A percentile compares a stretch with the other conserved stretches of the same genome.
These are phyloP conservation scores for Leucoraja ocellata DNA, from an alignment of 2,797 vertebrate genomes.

Conservation along the genomic window DNA sequence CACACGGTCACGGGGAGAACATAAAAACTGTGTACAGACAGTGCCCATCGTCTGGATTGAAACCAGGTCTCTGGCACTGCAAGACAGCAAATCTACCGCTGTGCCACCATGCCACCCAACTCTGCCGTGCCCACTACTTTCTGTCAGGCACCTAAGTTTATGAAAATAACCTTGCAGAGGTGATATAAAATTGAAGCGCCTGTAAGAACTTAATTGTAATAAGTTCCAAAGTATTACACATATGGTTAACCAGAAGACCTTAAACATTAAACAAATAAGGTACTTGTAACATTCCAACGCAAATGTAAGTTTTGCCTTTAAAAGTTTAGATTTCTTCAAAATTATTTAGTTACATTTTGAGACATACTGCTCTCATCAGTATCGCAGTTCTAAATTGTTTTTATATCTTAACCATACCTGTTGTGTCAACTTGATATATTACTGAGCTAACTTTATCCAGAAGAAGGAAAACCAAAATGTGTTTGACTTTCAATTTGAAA, in stretches of 20 bases:
- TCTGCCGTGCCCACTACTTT: not conserved
- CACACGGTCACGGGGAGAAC: too few relatives aligned
- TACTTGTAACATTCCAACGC: not conserved
- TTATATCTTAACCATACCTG: conserved; percentile 6
- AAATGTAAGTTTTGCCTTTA: not conserved
- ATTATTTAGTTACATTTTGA: not conserved
- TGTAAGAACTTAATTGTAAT: not conserved
- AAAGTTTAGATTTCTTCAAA: not conserved
- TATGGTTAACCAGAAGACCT: not conserved
- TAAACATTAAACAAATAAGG: not conserved
- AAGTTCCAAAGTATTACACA: not conserved
- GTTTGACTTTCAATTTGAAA: conserved; percentile 1
- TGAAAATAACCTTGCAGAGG: not conserved
- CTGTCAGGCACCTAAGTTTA: not conserved
- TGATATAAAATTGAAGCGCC: not conserved
- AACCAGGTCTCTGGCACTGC: too few relatives aligned
- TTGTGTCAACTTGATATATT: conserved; percentile 17
- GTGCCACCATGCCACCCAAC: too few relatives aligned
- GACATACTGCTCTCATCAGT: conserved; percentile 9
- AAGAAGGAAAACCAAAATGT: not conserved
- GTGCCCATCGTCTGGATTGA: too few relatives aligned
- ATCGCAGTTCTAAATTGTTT: not conserved
- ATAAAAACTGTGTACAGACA: too few relatives aligned
- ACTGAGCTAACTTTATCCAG: not conserved
- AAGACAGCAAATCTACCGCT: too few relatives aligned